Percentiles rank a stretch among this genome's conserved stretches.
These are phyloP conservation scores for Amphiura filiformis DNA, from an alignment of 35 echinoderm and acorn worm genomes.

Conservation along the genomic window DNA sequence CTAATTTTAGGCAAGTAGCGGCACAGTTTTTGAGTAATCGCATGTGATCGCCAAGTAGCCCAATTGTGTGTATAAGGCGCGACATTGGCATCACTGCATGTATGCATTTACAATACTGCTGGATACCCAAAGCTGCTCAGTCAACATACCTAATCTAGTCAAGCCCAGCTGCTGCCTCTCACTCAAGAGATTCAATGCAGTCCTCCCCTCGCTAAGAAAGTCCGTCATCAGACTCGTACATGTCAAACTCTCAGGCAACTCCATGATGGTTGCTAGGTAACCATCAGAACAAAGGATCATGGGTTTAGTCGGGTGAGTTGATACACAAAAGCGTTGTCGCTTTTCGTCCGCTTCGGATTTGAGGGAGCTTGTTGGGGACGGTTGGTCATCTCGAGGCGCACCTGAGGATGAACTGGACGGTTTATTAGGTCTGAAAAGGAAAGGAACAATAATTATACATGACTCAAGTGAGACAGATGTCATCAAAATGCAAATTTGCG, in stretches of 20 bases:
- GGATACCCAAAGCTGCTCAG: no score
- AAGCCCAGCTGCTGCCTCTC: constrained; percentile 22
- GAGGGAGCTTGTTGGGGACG: constrained; percentile 50
- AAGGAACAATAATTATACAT: no score
- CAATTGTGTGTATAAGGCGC: no score
- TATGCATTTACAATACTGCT: no score
- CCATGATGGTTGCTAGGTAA: constrained; percentile 72
- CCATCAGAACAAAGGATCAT: constrained; percentile 80
- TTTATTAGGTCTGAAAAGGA: neutral
- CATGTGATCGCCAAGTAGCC: no score
- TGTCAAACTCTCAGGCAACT: constrained; percentile 47
- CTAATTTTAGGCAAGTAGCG: no score
- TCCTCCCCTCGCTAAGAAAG: constrained; percentile 53
- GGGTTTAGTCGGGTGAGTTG: constrained; percentile 63
- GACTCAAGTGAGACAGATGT: no score
- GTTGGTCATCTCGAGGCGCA: neutral
- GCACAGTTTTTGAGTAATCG: no score
- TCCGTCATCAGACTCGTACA: constrained; percentile 51
- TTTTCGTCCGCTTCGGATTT: constrained; percentile 41
- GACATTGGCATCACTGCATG: no score
- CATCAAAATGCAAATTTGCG: no score
- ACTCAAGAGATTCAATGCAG: constrained; percentile 40
- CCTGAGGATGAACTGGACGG: neutral
- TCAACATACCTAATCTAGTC: constrained; percentile 38
- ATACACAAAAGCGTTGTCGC: constrained; percentile 62